Base-by-base conservation (phyloP, 1,140 invertebrate species). In the Calephelis virginiensis region DNA sequence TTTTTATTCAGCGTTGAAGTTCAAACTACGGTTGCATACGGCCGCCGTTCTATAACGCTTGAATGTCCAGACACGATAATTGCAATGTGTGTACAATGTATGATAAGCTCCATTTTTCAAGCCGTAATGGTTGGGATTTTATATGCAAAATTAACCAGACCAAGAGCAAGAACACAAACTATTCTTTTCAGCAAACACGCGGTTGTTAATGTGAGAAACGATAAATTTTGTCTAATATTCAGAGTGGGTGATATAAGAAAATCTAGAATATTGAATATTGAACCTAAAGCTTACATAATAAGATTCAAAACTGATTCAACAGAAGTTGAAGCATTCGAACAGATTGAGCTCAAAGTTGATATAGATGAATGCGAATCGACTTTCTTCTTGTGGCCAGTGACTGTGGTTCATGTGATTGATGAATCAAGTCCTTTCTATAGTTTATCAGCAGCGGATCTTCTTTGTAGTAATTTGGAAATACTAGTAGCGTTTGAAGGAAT, bases 81-180 rank as follows among this genome's bases (percentile, higher is more conserved):
- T 70, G 94, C 98, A 59, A 97, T 99, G 97, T 99, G 97, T 83
- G 92, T 99, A 53, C 98, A 99, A 91, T 98, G 97, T 69, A 98
- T 99, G 70, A 94, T 95, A 47, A 98, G 98, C 5, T 96, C 98
- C 0, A 97, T 99, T 91, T 96, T 98, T 50, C 94, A 96, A 77
- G 95, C 95, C 0, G 95, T 95, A 86, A 94, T 97, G 84, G 75
- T 90, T n/a, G 88, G 88, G 7, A 87, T 86, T 53, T 95, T 99
- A 7, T 99, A 99, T 80, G 97, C 97, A 3, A 99, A 98, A 88
- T 94, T 99, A 91, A 97, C 97, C 11, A 92, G 98, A 37, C 98
- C 99, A 0, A 98, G 99, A 85, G 97, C 98, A 76, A 92, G 98
- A 59, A 96, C 97, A 0, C 94, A 98, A 85, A 99, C 98, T 0